A percentile compares a stretch with the other conserved stretches of the same genome.
phyloP scores from a whole-genome alignment of 2,888 invertebrate species.

The Thyatira batis region DNA sequence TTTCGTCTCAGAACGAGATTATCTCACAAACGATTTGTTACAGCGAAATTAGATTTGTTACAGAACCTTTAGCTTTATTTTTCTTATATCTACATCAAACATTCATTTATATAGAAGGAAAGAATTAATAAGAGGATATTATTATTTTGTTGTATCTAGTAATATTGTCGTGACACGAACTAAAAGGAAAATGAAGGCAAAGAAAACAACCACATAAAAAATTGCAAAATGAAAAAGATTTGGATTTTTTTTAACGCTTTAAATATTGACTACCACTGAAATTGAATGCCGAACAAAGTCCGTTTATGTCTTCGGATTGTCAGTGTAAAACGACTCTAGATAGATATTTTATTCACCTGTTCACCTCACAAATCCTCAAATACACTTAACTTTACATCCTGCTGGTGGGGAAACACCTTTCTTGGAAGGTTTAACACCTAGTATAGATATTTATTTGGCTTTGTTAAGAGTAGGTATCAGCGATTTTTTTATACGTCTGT shows the following conservation, averaged over 20 bases:
- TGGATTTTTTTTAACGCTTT: neutral
- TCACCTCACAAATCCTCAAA: neutral
- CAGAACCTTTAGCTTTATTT: conserved; percentile 2
- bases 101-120: no score
- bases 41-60: conserved; percentile 7
- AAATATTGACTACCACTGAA: neutral
- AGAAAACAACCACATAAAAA: no score
- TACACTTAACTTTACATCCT: neutral
- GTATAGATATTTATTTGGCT: neutral
- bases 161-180: no score
- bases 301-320: neutral
- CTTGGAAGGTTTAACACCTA: neutral
- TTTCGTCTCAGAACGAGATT: conserved; percentile 5
- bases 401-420: neutral
- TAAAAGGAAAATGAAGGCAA: no score
- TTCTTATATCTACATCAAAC: no score
- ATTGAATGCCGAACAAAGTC: neutral
- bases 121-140: no score
- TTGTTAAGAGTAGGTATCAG: no score
- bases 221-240: neutral
- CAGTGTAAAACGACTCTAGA: neutral
- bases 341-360: neutral
- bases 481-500: no score
- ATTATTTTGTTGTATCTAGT: no score
- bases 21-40: conserved; percentile 10